Base-by-base conservation (phyloP, 2,113 vertebrate species). In the Corvus moneduloides region DNA sequence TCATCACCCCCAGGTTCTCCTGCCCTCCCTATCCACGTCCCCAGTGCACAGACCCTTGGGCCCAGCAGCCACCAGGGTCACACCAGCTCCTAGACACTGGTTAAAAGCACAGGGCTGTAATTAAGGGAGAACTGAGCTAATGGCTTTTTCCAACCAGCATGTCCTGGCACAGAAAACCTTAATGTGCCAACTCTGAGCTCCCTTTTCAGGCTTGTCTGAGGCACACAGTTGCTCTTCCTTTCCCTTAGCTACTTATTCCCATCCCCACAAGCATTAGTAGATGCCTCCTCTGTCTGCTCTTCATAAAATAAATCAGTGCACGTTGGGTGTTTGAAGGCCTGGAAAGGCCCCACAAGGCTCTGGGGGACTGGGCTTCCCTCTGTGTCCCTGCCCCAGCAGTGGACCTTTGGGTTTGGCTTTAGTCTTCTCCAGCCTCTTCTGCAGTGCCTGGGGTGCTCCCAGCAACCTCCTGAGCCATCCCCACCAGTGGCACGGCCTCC, bases 1-100 rank as follows among this genome's bases (percentile, higher is more conserved):
- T 59, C 52, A 49, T 23, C 11, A 7, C 6, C 35, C 11, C n/a
- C n/a, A 2, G 1, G 10, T 19, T 39, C 46, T 48, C 41, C 37
- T 55, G 56, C 23, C 52, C 54, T 62, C 27, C 16, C 51, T 59
- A 39, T 37, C 26, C 61, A 7, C 0, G 0, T 35, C 44, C 24
- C 26, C 2, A 3, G 10, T 6, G 37, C 18, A 11, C 83, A 78
- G 39, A 78, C 7, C 44, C 61, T 20, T 3, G 1, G 39, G 51
- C 8, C 67, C 67, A 49, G 35, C 19, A 73, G 51, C 41, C 61
- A 63, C 32, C n/a, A n/a, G 35, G 20, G 27, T 23, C 82, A 64
- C 44, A 8, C 16, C 78, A 77, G 21, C 41, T 52, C 64, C 55
- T 5, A 13, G 49, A 24, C 35, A 12, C 5, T 0, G 1, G 3